Base-by-base conservation (phyloP, 2,888 invertebrate species). In the Bedellia somnulentella region DNA sequence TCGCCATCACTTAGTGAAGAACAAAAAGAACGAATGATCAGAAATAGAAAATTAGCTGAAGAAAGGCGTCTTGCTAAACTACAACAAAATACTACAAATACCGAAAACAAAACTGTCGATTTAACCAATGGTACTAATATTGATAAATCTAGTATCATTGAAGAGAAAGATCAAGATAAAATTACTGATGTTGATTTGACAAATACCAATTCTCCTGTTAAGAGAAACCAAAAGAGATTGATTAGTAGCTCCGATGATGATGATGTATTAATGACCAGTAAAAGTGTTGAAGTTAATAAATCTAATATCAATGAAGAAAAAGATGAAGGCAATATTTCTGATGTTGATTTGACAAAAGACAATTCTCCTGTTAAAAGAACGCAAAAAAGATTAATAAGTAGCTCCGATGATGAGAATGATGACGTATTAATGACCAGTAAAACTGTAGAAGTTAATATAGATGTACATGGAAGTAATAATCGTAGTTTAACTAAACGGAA, bases 11-110 rank as follows among this genome's bases (percentile, higher is more conserved):
- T 75, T 25, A 75, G 53, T 21, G 79, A 84, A 1, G 88, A 85
- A 37, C 82, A 85, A 45, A 76, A 79, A 40, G 81, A 85, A 30
- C 79, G 82, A 45, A 84, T 89, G 58, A 78, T 86, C 14, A 78
- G 78, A 39, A 90, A 88, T 47, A 76, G 83, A 29, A 70, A 73
- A 42, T 37, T 82, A 26, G 87, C 87, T 1, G 78, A 83, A 54
- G 82, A 86, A 47, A 73, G 79, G 37, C 59, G 81, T 29, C 62
- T 79, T n/a, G 81, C 80, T 1, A 79, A 73, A 45, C 46, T 77
- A 6, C 57, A 67, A 21, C 12, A 32, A 17, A 24, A 28, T 12
- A 24, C 12, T 2, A 15, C 13, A 6, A 15, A 3, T 11, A 22
- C n/a, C n/a, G 15, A 5, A 22, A 13, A 13, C 5, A 22, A 13